Evolutionary conservation across 2,113 vertebrate genomes (phyloP).

Genomic region (Mus pahari): DNA sequence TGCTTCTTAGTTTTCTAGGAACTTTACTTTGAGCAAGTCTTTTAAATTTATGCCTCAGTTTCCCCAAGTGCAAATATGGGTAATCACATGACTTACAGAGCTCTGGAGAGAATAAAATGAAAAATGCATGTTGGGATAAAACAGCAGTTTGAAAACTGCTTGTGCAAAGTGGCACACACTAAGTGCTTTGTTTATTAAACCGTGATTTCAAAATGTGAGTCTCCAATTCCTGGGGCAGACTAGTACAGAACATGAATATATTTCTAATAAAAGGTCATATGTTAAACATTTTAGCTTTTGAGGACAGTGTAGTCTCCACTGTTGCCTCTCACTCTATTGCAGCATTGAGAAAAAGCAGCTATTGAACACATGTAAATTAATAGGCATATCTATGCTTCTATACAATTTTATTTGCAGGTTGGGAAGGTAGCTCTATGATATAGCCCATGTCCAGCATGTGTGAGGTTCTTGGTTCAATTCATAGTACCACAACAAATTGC

Average conservation of each 20-base stretch:
- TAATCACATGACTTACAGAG: neutral
- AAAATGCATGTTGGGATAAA: neutral
- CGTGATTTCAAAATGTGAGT: neutral
- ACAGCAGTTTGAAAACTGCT: neutral
- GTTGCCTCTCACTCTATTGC: neutral
- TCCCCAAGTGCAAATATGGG: neutral
- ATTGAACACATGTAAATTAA: neutral
- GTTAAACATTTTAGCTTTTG: neutral
- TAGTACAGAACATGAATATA: neutral
- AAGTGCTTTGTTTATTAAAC: neutral
- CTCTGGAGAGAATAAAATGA: neutral
- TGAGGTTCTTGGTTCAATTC: neutral
- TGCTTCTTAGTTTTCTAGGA: neutral
- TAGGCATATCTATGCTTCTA: neutral
- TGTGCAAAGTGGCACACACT: accelerated
- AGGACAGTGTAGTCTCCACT: neutral
- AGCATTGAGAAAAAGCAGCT: neutral
- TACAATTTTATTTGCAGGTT: neutral
- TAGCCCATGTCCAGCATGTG: neutral
- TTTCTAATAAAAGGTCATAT: neutral
- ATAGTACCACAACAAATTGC: neutral
- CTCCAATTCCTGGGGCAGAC: neutral
- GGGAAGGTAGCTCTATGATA: neutral
- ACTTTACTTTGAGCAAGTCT: neutral
- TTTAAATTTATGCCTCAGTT: neutral